Conservation (phyloP, 2,797 vertebrate species). For the Synaphobranchus kaupii region DNA sequence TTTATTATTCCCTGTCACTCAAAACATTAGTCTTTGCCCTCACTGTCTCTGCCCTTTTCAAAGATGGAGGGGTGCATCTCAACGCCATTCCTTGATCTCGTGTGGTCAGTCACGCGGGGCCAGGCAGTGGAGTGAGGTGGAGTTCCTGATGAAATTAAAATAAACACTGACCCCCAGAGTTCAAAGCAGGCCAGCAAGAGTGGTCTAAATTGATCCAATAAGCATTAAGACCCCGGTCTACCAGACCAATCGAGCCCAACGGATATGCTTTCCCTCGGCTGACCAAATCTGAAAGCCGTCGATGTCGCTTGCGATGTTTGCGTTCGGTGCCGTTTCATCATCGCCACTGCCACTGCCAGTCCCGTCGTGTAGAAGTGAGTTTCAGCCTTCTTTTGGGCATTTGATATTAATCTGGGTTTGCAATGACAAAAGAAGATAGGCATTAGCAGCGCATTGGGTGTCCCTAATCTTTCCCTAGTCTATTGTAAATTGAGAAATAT, state of each 20-base stretch:
- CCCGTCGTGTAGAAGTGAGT: not conserved
- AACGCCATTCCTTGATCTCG: constrained; percentile 4
- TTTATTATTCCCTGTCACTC: constrained; percentile 35
- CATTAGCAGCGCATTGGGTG: not conserved
- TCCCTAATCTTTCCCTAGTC: not conserved
- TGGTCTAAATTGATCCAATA: constrained; percentile 28
- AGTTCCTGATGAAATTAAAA: constrained; percentile 37
- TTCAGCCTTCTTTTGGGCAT: not conserved
- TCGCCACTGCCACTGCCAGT: not conserved
- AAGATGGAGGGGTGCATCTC: constrained; percentile 9
- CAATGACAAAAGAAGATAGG: not conserved
- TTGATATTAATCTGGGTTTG: not conserved
- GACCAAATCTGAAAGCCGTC: not conserved
- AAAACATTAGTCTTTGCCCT: constrained; percentile 19
- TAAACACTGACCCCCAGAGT: constrained; percentile 32
- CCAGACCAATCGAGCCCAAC: constrained; percentile 1
- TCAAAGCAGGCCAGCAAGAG: constrained; percentile 26
- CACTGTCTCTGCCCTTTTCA: constrained; percentile 22
- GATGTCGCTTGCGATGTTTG: not conserved
- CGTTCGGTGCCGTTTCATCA: not conserved
- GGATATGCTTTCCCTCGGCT: not conserved
- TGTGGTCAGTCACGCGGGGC: constrained; percentile 15
- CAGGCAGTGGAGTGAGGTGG: constrained; percentile 27
- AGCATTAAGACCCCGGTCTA: constrained; percentile 15
- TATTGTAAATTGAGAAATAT: not conserved